Conservation (phyloP, 1,140 invertebrate genomes). For the Sesamia nonagrioides region DNA sequence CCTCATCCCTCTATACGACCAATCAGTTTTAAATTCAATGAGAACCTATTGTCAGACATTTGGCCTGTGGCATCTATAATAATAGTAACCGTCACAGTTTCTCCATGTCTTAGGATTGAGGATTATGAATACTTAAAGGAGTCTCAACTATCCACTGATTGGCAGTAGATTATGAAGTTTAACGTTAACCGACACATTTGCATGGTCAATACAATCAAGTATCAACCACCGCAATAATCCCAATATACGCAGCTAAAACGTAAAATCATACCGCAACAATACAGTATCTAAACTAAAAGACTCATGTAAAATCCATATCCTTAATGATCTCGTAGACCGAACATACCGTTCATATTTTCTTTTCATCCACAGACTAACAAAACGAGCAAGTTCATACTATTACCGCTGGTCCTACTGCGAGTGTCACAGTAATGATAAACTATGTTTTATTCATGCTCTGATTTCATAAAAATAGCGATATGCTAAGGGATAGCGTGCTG, state of each 20-base stretch:
- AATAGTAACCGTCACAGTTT: no score
- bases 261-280: neutral
- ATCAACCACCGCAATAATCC: no score
- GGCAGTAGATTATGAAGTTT: no score
- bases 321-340: neutral
- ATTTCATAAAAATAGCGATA: conserved; percentile 30
- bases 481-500: neutral
- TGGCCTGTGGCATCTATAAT: no score
- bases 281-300: neutral
- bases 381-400: neutral
- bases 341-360: conserved; percentile 13
- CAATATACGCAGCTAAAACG: neutral
- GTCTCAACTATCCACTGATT: no score
- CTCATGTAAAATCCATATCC: conserved; percentile 10
- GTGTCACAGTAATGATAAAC: neutral
- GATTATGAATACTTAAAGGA: no score
- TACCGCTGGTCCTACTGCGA: neutral
- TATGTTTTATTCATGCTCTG: conserved; percentile 34
- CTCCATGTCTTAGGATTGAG: no score
- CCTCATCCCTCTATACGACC: no score
- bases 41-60: no score
- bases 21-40: no score
- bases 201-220: no score
- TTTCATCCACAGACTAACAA: conserved; percentile 4
- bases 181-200: no score